Conservation (phyloP, 1,140 invertebrate genomes). For the Charaxes varanes region DNA sequence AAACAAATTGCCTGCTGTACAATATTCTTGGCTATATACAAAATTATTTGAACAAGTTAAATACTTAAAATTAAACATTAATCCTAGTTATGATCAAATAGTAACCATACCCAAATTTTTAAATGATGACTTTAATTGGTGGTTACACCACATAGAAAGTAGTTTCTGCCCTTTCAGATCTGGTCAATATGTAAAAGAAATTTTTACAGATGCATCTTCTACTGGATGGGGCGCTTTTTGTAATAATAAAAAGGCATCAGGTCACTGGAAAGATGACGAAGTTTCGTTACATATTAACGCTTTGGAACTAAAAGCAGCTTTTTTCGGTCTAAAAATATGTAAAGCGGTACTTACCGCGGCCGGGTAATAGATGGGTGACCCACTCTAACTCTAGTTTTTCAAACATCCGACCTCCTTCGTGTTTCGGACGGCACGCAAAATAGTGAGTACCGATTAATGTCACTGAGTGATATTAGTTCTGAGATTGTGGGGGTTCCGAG, state of each 20-base stretch:
- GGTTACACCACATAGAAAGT: slow-evolving; percentile 6
- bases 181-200: slow-evolving; percentile 2
- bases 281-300: slow-evolving; percentile 9
- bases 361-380: too few relatives aligned
- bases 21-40: slow-evolving; percentile 13
- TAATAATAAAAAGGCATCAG: background rate
- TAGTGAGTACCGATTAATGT: too few relatives aligned
- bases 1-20: too few relatives aligned
- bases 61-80: background rate
- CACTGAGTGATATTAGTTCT: too few relatives aligned
- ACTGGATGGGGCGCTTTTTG: slow-evolving; percentile 9
- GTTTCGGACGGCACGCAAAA: too few relatives aligned
- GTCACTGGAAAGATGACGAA: slow-evolving; percentile 11
- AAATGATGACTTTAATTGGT: slow-evolving; percentile 4
- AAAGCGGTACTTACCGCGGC: too few relatives aligned
- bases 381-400: too few relatives aligned
- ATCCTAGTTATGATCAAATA: slow-evolving; percentile 2
- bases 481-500: too few relatives aligned
- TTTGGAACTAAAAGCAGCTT: slow-evolving; percentile 15
- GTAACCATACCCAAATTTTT: background rate
- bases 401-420: too few relatives aligned
- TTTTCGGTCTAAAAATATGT: slow-evolving; percentile 2
- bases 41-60: slow-evolving; percentile 11
- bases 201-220: slow-evolving; percentile 8
- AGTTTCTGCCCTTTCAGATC: background rate